These are phyloP conservation scores for Diorhabda carinulata DNA, from an alignment of 1,140 invertebrate genomes.

Conservation along the genomic window DNA sequence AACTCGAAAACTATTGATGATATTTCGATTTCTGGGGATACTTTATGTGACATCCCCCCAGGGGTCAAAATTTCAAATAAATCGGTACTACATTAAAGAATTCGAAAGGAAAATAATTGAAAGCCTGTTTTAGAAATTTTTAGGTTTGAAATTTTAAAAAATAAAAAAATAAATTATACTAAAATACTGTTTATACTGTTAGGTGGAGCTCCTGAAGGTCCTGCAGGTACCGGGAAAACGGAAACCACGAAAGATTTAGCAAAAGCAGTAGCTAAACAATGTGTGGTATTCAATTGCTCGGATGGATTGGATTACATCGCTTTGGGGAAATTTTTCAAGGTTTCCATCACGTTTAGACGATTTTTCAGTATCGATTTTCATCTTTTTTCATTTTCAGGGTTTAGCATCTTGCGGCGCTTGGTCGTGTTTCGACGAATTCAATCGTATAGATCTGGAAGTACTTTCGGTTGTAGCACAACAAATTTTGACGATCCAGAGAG, in stretches of 20 bases:
- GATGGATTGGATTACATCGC: slow-evolving; percentile 89
- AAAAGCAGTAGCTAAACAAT: slow-evolving; percentile 93
- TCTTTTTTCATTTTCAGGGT: slow-evolving; percentile 54
- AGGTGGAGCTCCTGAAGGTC: slow-evolving; percentile 89
- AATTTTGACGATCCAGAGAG: slow-evolving; percentile 75
- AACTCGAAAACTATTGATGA: no score
- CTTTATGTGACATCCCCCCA: no score
- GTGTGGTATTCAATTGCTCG: slow-evolving; percentile 95
- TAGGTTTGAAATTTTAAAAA: no score
- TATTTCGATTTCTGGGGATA: no score
- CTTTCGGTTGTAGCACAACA: slow-evolving; percentile 90
- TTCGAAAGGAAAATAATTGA: no score
- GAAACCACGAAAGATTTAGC: slow-evolving; percentile 96
- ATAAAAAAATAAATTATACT: not conserved
- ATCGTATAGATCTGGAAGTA: slow-evolving; percentile 80
- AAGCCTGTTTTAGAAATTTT: no score
- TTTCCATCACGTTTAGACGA: slow-evolving; percentile 27
- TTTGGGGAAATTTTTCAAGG: slow-evolving; percentile 94
- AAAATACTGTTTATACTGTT: not conserved
- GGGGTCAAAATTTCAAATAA: no score
- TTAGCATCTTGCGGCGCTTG: slow-evolving; percentile 92
- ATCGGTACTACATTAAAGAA: no score
- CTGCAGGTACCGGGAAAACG: slow-evolving; percentile 93
- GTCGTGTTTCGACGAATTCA: slow-evolving; percentile 97
- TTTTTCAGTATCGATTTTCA: not conserved